A percentile compares a stretch with the other conserved stretches of the same genome.
Conservation (phyloP, 1,140 invertebrate species). For the Brachionus asplanchnoidis region DNA sequence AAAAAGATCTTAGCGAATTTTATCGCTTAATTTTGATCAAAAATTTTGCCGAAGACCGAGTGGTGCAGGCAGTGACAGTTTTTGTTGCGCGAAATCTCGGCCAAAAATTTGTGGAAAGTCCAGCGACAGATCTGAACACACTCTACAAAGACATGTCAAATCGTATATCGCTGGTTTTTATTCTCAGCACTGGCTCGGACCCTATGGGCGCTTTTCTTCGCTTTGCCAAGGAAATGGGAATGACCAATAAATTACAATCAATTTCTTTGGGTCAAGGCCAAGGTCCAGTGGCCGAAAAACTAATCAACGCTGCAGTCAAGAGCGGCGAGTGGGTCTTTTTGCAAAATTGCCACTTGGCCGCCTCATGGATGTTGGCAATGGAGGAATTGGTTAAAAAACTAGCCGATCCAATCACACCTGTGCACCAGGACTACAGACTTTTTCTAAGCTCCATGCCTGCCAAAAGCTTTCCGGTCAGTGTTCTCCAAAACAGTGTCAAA, state of each 20-base stretch:
- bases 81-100: slow-evolving; percentile 73
- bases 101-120: slow-evolving; percentile 71
- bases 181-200: slow-evolving; percentile 57
- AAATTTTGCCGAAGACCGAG: slow-evolving; percentile 53
- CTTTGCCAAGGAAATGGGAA: slow-evolving; percentile 63
- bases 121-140: slow-evolving; percentile 64
- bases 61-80: slow-evolving; percentile 69
- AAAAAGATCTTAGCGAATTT: slow-evolving; percentile 46
- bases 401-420: slow-evolving; percentile 48
- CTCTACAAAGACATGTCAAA: slow-evolving; percentile 63
- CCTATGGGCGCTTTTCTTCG: slow-evolving; percentile 65
- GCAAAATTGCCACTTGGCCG: slow-evolving; percentile 58
- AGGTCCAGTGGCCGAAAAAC: slow-evolving; percentile 57
- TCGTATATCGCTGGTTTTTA: slow-evolving; percentile 55
- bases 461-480: slow-evolving; percentile 55
- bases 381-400: slow-evolving; percentile 55
- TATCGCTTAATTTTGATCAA: slow-evolving; percentile 57
- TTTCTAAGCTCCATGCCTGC: slow-evolving; percentile 58
- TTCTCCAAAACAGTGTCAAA: slow-evolving; percentile 59
- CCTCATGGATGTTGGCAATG: slow-evolving; percentile 57
- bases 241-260: slow-evolving; percentile 59
- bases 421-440: slow-evolving; percentile 55
- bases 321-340: slow-evolving; percentile 55
- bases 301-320: slow-evolving; percentile 52
- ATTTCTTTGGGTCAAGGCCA: slow-evolving; percentile 59